Base-by-base conservation (phyloP, 2,888 invertebrate genomes). In the Pterobdella sp. region DNA sequence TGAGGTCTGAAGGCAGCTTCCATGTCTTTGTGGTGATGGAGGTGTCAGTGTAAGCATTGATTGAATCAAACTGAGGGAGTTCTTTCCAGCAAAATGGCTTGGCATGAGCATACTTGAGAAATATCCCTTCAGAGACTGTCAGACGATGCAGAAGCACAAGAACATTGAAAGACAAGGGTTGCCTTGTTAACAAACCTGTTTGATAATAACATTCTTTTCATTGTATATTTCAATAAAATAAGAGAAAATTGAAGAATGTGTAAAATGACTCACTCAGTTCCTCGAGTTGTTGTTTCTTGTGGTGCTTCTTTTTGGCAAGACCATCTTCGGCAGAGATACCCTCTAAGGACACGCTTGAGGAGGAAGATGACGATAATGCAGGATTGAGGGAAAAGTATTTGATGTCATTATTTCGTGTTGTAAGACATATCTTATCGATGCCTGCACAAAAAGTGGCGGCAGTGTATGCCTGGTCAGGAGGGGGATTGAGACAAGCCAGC, bases 391-490 rank as follows among this genome's bases (percentile, higher is more conserved):
- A 71, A 31, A 67, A 82, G 84, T 93, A 93, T 80, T 91, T 90
- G 70, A 93, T 87, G 76, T 89, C 88, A 2, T 93, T 93, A 72
- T 88, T 87, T 78, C 88, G 88, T 0, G 93, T 92, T 64, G 91
- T 90, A 1, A 90, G 91, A 82, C 93, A 93, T 37, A 94, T 86
- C 68, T 92, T 87, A 80, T 94, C 93, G 74, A 93, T 87, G 81
- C 88, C 88, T 88, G 77, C 26, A 80, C 78, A 73, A 29, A 49
- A 70, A 52, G 63, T 36, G 60, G 71, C 71, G 14, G 71, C 35
- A 31, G 64, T 26, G 66, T 14, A 14, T 29, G 66, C 31, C 66
- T 34, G 66, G 66, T 34, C 31, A 22, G 31, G 66, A 10, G 32
- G 32, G 66, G 66, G 66, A 56, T 74, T 68, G 26, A 82, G 90